Evolutionary conservation across 2,888 invertebrate species (phyloP).

Genomic region (Hirtodrosophila confusa): DNA sequence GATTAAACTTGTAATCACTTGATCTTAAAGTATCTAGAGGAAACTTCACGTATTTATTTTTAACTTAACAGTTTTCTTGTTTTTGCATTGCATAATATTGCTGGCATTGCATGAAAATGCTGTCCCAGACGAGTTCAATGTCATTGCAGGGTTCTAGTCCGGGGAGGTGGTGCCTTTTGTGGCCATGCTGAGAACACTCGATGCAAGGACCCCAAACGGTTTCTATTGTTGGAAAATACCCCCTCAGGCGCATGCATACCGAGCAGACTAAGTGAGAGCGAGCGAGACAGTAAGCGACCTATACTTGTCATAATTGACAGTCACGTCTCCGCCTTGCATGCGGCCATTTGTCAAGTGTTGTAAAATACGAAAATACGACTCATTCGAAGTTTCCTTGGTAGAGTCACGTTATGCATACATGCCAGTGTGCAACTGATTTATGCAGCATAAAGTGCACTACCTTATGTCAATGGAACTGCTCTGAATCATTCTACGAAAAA

Average conservation of each 20-base stretch:
- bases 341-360: constrained; percentile 63
- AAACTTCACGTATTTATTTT: no score
- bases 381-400: constrained; percentile 11
- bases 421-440: constrained; percentile 27
- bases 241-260: background rate
- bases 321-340: constrained; percentile 55
- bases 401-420: no score
- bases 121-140: constrained; percentile 57
- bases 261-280: background rate
- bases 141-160: constrained; percentile 34
- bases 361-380: constrained; percentile 22
- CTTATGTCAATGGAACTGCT: constrained; percentile 38
- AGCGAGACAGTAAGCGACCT: background rate
- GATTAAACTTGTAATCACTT: no score
- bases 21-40: no score
- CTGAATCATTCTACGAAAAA: constrained; percentile 18
- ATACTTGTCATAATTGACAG: constrained; percentile 40
- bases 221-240: constrained; percentile 42
- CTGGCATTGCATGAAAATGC: background rate
- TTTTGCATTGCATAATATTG: no score
- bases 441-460: constrained; percentile 55
- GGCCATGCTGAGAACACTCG: constrained; percentile 23
- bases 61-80: no score
- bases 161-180: constrained; percentile 17
- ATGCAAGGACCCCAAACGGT: constrained; percentile 32